phyloP scores from a whole-genome alignment of 2,113 vertebrate genomes.

The Cheirogaleus medius region DNA sequence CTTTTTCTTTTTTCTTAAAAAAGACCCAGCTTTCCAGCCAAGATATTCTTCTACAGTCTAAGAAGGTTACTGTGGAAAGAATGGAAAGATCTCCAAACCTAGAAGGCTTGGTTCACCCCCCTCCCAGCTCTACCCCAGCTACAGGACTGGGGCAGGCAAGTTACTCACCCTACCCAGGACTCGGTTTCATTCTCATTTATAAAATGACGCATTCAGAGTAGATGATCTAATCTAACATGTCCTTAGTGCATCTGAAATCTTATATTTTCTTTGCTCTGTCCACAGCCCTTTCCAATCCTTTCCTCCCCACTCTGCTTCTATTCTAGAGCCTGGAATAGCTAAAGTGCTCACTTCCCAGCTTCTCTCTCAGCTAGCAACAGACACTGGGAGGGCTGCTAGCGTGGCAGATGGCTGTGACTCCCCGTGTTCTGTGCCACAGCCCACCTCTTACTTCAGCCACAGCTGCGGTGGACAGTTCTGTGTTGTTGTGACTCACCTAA shows the following conservation, averaged over 20 bases:
- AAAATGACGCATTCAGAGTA: neutral
- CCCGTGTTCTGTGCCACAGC: neutral
- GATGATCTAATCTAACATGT: neutral
- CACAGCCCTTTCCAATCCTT: neutral
- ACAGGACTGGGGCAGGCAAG: neutral
- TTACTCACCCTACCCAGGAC: neutral
- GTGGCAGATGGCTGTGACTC: neutral
- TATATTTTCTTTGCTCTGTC: neutral
- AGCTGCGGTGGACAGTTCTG: neutral
- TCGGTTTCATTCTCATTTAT: neutral
- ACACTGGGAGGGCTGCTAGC: neutral
- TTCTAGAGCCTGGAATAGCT: neutral
- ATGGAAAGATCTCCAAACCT: neutral
- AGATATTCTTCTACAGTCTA: conserved; percentile 13
- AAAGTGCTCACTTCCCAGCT: neutral
- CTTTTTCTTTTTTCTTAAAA: too few relatives aligned
- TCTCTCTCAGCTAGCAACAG: neutral
- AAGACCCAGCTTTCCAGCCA: neutral
- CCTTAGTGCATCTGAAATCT: neutral
- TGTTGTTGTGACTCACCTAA: neutral
- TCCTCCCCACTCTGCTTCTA: neutral
- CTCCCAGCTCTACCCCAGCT: neutral
- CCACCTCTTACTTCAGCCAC: neutral
- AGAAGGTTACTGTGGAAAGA: neutral
- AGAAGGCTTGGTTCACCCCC: neutral